Percentiles rank a stretch among this genome's conserved stretches.
Conservation (phyloP, 2,113 vertebrate genomes). For the Rhynchomys soricoides region DNA sequence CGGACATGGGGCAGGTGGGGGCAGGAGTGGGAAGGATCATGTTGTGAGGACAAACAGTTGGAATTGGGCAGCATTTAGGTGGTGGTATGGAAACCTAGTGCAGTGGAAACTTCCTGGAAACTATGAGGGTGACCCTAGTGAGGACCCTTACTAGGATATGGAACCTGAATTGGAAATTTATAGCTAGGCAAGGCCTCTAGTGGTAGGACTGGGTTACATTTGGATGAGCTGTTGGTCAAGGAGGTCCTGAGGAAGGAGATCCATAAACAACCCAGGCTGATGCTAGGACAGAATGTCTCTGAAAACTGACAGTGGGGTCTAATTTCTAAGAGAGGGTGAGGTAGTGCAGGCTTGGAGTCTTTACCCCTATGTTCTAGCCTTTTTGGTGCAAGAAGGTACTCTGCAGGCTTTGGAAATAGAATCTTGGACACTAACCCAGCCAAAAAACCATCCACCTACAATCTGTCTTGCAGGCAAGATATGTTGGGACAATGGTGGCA, state of each 20-base stretch:
- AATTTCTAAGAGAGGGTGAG: neutral
- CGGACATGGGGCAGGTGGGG: neutral
- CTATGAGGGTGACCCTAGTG: neutral
- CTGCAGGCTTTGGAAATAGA: neutral
- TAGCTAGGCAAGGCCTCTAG: neutral
- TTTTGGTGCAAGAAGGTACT: neutral
- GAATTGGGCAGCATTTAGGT: neutral
- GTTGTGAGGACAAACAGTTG: neutral
- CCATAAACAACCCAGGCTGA: neutral
- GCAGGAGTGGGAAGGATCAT: neutral
- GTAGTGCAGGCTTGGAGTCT: neutral
- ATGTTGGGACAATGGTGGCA: neutral
- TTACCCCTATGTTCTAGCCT: neutral
- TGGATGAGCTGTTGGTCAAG: neutral
- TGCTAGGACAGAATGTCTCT: neutral
- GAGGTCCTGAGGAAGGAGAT: neutral
- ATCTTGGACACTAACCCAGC: neutral
- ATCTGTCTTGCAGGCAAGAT: neutral
- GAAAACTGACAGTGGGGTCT: neutral
- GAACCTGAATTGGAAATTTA: neutral
- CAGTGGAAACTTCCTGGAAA: neutral
- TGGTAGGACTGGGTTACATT: neutral
- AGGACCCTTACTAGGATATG: neutral
- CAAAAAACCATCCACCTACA: neutral
- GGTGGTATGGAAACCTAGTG: neutral